Percentiles rank a stretch among this genome's conserved stretches.
phyloP scores from a whole-genome alignment of 1,140 invertebrate genomes.

The Drosophila prosaltans region DNA sequence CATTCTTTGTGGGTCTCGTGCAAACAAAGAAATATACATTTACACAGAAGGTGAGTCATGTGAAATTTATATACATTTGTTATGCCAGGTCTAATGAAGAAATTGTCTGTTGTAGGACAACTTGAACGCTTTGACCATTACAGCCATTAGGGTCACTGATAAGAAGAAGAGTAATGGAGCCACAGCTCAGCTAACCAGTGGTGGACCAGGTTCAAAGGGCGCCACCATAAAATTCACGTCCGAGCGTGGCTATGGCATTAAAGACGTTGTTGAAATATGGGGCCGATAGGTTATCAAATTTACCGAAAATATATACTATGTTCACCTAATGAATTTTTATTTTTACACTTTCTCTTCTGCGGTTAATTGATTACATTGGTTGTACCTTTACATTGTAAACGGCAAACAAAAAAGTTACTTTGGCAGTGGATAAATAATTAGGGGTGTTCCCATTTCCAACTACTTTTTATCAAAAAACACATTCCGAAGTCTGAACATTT shows the following conservation, averaged over 20 bases:
- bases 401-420: too few relatives aligned
- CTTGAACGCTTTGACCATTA: slow-evolving; percentile 65
- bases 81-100: too few relatives aligned
- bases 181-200: slow-evolving; percentile 47
- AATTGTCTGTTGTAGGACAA: slow-evolving; percentile 41
- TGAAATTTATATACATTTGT: too few relatives aligned
- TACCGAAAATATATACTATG: neutral
- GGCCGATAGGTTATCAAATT: slow-evolving; percentile 43
- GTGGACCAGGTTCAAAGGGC: slow-evolving; percentile 75
- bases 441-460: too few relatives aligned
- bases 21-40: slow-evolving; percentile 65
- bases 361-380: too few relatives aligned
- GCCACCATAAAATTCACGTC: slow-evolving; percentile 65
- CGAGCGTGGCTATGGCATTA: slow-evolving; percentile 57
- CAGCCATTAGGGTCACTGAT: slow-evolving; percentile 64
- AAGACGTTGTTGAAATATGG: slow-evolving; percentile 70
- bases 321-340: neutral
- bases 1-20: slow-evolving; percentile 62
- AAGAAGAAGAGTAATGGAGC: slow-evolving; percentile 61
- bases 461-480: too few relatives aligned
- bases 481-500: too few relatives aligned
- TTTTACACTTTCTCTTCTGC: slow-evolving; percentile 14
- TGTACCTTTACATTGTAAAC: too few relatives aligned
- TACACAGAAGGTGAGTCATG: slow-evolving; percentile 56
- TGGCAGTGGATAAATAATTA: too few relatives aligned